Evolutionary conservation across 2,797 vertebrate genomes (phyloP).

Genomic region (Galago senegalensis): DNA sequence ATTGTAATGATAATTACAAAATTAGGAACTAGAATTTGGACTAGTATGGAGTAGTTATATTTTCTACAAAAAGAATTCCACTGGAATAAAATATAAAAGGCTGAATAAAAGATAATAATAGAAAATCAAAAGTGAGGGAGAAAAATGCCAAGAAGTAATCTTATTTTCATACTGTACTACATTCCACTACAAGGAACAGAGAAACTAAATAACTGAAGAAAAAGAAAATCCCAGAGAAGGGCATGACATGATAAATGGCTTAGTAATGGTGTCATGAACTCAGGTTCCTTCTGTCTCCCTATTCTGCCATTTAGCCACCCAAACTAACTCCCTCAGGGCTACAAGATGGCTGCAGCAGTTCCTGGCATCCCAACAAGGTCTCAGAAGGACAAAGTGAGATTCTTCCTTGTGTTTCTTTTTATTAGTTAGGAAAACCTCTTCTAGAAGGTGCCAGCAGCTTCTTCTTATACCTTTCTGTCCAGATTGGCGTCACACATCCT

Average conservation of each 20-base stretch:
- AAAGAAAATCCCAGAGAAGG: background rate
- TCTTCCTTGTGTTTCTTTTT: background rate
- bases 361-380: background rate
- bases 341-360: background rate
- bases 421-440: background rate
- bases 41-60: conserved; percentile 54
- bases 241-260: background rate
- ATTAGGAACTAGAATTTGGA: conserved; percentile 63
- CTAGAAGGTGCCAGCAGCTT: background rate
- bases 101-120: conserved; percentile 67
- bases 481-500: background rate
- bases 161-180: background rate
- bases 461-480: background rate
- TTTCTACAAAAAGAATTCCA: conserved; percentile 67
- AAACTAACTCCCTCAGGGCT: background rate
- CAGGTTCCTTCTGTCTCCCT: background rate
- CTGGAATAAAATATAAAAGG: conserved; percentile 44
- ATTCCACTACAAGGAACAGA: conserved; percentile 3
- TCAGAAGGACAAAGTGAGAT: background rate
- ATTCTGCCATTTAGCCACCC: background rate
- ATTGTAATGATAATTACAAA: conserved; percentile 68
- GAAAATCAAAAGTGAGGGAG: conserved; percentile 49
- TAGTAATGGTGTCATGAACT: background rate
- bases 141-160: conserved; percentile 54
- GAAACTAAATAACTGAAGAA: background rate